Base-by-base conservation (phyloP, 2,113 vertebrate genomes). In the Microtus montanus region DNA sequence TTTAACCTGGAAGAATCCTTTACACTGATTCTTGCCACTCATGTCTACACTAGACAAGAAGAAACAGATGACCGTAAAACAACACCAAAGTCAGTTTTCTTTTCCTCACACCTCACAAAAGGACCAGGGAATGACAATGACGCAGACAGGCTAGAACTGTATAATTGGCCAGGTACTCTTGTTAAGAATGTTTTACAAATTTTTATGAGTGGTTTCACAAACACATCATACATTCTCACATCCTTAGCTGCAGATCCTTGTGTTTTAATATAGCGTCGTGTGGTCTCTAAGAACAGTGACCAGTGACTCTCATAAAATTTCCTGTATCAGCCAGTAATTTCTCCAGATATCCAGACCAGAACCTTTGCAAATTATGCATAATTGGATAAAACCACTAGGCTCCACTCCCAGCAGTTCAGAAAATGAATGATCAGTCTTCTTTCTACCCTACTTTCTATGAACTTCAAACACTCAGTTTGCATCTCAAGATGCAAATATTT, bases 241-340 rank as follows among this genome's bases (percentile, higher is more conserved):
- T 87, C 89, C 30, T 94, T 12, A 84, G 73, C 30, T 93, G 49
- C 2, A 92, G 22, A 68, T 82, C 17, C 85, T 6, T 38, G 41
- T 90, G 5, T 17, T 87, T 5, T 44, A 90, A 64, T 70, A 33
- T 1, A 79, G 10, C 7, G 12, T 2, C 54, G 20, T 24, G 66
- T 64, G 64, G 47, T 22, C 90, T 83, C 82, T 44, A 63, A 94
- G 2, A 80, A 41, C 52, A 73, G 8, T 66, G 41, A 77, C 28
- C 89, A 89, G 47, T 33, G 22, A 15, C 61, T 77, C 90, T 83
- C 68, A 90, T 89, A 26, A 78, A 61, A 97, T 74, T 82, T 15
- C 35, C 44, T 87, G 82, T 0, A 89, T 26, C 30, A 88, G 38
- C 54, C 85, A 7, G 26, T 58, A 24, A 85, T 28, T 90, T 1